Evolutionary conservation across 2,113 vertebrate species (phyloP), one percentile per base, ranked within the genome.

Genomic region (Alethe diademata): DNA sequence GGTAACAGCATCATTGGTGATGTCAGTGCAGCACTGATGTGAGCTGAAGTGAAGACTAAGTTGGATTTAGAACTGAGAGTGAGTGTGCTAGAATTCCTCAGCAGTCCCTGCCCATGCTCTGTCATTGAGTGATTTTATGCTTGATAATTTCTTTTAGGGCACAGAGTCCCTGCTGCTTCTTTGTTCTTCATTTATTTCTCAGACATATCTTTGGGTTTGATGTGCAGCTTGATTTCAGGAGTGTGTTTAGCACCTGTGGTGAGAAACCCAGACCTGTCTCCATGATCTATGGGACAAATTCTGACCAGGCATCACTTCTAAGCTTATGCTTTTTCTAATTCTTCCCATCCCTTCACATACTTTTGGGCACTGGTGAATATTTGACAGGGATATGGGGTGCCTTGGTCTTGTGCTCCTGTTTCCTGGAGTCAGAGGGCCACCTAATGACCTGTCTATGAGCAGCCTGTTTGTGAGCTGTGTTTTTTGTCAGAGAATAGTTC

Each of bases 381-480:
- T 43, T 66, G 38, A 2, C 11, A 22, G 78, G 45, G 19, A 13
- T 70, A 16, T 5, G 29, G 51, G 23, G 14, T 86, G 35, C 28
- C 38, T 64, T 6, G 4, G 35, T 50, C 25, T 76, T 88, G 58
- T 83, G 29, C 35, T 94, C 66, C 71, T 17, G 12, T 75, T 86
- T 62, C 19, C 51, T 96, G 24, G 85, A 92, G 84, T 95, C 87
- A 94, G 95, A 60, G 93, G 69, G 96, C 96, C 96, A 96, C 92
- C 96, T 96, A 92, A 97, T 94, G 93, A 94, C 85, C 82, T 93
- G 4, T 1, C 11, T 26, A 4, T 0, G 3, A 82, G 90, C 57
- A 95, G 76, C 54, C 54, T 74, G 19, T 2, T 61, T 51, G 88
- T 69, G 35, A 79, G 53, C 9, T 20, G 13, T 45, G 40, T 2